phyloP scores from a whole-genome alignment of 2,113 vertebrate species.

The Paramormyrops kingsleyae region DNA sequence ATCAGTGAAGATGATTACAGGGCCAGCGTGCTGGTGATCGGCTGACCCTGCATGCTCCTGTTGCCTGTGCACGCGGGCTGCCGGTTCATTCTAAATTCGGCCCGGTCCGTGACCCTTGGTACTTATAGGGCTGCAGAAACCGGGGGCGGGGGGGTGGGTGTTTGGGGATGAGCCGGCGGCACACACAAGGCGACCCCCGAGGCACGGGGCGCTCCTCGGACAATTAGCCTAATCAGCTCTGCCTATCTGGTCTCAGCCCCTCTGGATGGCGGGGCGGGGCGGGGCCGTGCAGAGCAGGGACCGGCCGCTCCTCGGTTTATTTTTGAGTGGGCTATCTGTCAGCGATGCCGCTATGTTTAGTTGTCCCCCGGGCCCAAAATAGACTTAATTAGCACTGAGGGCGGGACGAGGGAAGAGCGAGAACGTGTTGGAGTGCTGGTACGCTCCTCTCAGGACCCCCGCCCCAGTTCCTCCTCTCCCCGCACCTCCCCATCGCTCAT shows the following conservation, averaged over 20 bases:
- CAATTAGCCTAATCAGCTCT: conserved; percentile 56
- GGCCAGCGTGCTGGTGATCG: not conserved
- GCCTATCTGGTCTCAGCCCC: conserved; percentile 53
- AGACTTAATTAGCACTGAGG: conserved; percentile 64
- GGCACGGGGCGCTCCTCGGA: conserved; percentile 34
- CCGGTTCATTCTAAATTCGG: conserved; percentile 50
- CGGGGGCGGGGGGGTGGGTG: conserved; percentile 26
- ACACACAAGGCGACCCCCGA: conserved; percentile 23
- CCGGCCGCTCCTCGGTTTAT: conserved; percentile 45
- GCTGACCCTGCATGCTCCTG: not conserved
- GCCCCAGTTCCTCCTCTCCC: conserved; percentile 30
- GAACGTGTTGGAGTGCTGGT: conserved; percentile 60
- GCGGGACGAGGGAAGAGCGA: conserved; percentile 60
- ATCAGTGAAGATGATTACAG: not conserved
- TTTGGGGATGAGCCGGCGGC: not conserved
- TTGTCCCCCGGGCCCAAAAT: conserved; percentile 47
- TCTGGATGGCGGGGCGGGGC: conserved; percentile 42
- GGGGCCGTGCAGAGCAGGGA: conserved; percentile 18
- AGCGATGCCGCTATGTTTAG: conserved; percentile 58
- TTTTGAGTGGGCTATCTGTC: conserved; percentile 58
- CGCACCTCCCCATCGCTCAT: conserved; percentile 28
- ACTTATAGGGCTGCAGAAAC: conserved; percentile 57
- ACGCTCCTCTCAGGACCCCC: conserved; percentile 28
- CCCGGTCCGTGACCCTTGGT: conserved; percentile 32
- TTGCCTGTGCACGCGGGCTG: not conserved